Base-by-base conservation (phyloP, 1,140 invertebrate species). In the Eueides isabella region DNA sequence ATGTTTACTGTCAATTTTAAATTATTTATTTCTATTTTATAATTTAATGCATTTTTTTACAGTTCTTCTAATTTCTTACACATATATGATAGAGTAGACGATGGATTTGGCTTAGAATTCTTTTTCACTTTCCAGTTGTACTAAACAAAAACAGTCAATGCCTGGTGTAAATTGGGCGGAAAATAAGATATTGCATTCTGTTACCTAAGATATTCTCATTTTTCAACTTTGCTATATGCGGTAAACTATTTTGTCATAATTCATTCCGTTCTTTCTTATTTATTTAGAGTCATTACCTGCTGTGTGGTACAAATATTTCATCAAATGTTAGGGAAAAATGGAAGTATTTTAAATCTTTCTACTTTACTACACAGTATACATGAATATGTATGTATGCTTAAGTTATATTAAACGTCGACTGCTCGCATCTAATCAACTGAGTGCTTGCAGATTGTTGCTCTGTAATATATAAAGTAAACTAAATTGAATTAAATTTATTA, bases 191-290 rank as follows among this genome's bases (percentile, higher is more conserved):
- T n/a, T n/a, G n/a, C n/a, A n/a, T n/a, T n/a, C n/a, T n/a, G n/a
- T n/a, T n/a, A n/a, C n/a, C n/a, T n/a, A n/a, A n/a, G n/a, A n/a
- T n/a, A n/a, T n/a, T n/a, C n/a, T n/a, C n/a, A n/a, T n/a, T n/a
- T n/a, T n/a, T n/a, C n/a, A 31, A 2, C 0, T 16, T 16, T 0
- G 6, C n/a, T 19, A 2, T 19, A 14, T 41, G 0, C 0, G 5
- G 14, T 2, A 41, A 14, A 41, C 38, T 7, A 44, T 2, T 2
- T 0, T 5, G 35, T 14, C 12, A 38, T 38, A 16, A 38, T 38
- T 16, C 5, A 38, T 38, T 38, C 14, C 35, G 35, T 38, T 16
- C 4, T 38, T 38, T 5, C 3, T 38, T 38, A 14, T 1, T 4
- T 0, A 12, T 38, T 38, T 16, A 38, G 0, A 38, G 35, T 38